Base-by-base conservation (phyloP, 2,797 vertebrate species). In the Gobio occitaniae region DNA sequence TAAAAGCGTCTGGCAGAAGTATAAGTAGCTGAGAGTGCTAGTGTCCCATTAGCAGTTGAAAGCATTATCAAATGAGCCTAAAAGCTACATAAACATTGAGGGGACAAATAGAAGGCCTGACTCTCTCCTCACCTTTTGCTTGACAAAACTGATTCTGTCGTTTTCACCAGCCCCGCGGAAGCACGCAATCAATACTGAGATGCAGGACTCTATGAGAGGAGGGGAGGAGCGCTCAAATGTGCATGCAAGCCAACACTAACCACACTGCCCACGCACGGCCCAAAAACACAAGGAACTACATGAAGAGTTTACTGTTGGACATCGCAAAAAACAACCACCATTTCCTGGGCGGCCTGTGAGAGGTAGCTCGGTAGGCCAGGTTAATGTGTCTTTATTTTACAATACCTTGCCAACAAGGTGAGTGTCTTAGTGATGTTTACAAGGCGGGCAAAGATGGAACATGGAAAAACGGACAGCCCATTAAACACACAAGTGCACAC, bases 371-470 rank as follows among this genome's bases (percentile, higher is more conserved):
- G 50, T 10, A 19, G 32, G 66, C 4, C 21, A 32, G 15, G 56
- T 83, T 84, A 84, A 84, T 47, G 61, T 29, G 69, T 76, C 82
- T 65, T 41, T 41, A 76, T 68, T 83, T 76, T 76, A 66, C 72
- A 77, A 52, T 44, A 48, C 48, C 36, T 68, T 76, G n/a, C 9
- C 47, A 13, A 44, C 72, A 68, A 77, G n/a, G 4, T 68, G 36
- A 84, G 82, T 56, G 61, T 54, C 72, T 77, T 56, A 54, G 36
- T 69, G 72, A 69, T 77, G 63, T 84, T 84, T 84, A 69, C 61
- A 56, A 56, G 59, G 61, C n/a, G 12, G 38, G 13, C 47, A 6
- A 70, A 59, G 36, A 77, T 21, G 61, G 36, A 77, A 68, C 32
- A 77, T 29, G 61, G 72, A 84, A 84, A 82, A 84, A 44, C 1